These are phyloP conservation scores for Chelidonichthys spinosus DNA, from an alignment of 2,797 vertebrate genomes.

Conservation along the genomic window DNA sequence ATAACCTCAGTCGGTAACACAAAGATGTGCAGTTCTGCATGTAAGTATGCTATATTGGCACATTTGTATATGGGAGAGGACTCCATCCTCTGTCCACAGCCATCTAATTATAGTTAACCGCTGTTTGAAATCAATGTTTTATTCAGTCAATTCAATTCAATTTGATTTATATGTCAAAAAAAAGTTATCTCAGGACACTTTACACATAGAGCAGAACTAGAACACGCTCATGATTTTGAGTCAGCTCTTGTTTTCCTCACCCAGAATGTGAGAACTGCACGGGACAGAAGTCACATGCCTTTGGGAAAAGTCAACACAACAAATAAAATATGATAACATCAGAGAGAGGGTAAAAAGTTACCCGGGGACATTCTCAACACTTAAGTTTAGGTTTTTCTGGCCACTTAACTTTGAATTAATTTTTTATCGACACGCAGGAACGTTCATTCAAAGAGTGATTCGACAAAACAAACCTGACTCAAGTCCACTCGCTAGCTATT, in stretches of 20 bases:
- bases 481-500: background rate
- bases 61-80: background rate
- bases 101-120: background rate
- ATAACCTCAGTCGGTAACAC: background rate
- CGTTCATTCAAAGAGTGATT: background rate
- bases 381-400: background rate
- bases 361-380: background rate
- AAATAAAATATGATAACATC: background rate
- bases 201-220: no score
- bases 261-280: background rate
- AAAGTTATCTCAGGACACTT: no score
- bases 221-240: no score
- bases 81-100: background rate
- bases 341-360: background rate
- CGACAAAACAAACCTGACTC: background rate
- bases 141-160: background rate
- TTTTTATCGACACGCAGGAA: background rate
- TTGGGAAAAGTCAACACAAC: background rate
- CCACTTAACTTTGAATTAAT: background rate
- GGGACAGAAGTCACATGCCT: background rate
- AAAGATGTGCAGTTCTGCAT: background rate
- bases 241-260: background rate
- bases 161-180: no score
- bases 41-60: background rate
- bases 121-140: background rate